Evolutionary conservation across 1,140 invertebrate genomes (phyloP), one percentile per base, ranked within the genome.

Genomic region (Maniola jurtina): DNA sequence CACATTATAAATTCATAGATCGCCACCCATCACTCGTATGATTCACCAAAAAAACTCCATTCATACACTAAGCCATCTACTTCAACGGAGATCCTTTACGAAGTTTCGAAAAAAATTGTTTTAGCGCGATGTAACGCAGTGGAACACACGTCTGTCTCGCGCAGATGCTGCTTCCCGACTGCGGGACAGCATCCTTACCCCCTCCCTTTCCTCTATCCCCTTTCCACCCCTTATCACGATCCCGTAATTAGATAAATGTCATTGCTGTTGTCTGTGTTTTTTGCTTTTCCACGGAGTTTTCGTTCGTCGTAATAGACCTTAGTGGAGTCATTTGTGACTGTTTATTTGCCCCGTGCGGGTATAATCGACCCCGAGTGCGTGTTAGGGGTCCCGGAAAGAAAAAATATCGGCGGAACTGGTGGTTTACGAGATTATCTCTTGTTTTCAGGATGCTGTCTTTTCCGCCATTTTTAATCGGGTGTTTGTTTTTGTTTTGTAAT

Each of bases 181-280:
- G 84, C 76, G 83, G 75, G 70, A 61, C 77, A 77, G 76, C 74
- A 61, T 77, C 72, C 73, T 66, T 63, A 50, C 65, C 64, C 65
- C 59, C 68, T 64, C 66, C 70, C 72, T 47, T 54, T 25, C 66
- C 64, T 61, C 62, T 68, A 25, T 69, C 74, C 75, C 74, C 71
- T 69, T 61, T 76, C 52, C 78, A 69, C 52, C 79, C 77, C 77
- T 86, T 87, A 87, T 89, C 86, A 79, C 84, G 86, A 84, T 85
- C 67, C 78, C 79, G 74, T 89, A 89, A 89, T 89, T 87, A 89
- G 86, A 89, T 89, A 84, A 87, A 89, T 88, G 84, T 86, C 84
- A 88, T 84, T 85, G 76, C 79, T 83, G 77, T 80, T 84, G 79
- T 84, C 76, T 85, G 71, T 74, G 66, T 52, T 81, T 76, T 79